Evolutionary conservation across 2,113 vertebrate genomes (phyloP), one percentile per base, ranked within the genome.

Genomic region (Ceuthmochares aereus): DNA sequence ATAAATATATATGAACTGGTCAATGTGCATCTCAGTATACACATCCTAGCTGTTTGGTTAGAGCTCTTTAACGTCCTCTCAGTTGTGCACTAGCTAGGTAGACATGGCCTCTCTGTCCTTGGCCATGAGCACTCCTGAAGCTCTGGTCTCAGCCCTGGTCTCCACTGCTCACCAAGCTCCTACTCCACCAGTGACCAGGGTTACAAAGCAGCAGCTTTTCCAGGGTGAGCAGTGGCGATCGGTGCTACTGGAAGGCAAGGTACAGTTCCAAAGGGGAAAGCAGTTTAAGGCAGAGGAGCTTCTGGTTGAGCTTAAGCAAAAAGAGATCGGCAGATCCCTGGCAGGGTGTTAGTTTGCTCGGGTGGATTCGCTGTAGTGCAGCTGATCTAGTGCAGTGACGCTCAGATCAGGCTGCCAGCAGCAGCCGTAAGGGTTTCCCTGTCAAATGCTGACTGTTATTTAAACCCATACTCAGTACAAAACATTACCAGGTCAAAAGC

Each of bases 1-100:
- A 97, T 97, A 63, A 97, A 89, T 97, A 72, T 98, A 86, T 97
- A 93, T 92, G 93, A 93, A 89, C 75, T 92, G 97, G 83, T 96
- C 85, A 75, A 40, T 62, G 77, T 94, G 95, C 92, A 96, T 51
- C 91, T 94, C 84, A 86, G 66, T 94, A 68, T 56, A 36, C 75
- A 49, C 78, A 34, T 78, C 68, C 74, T 81, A 83, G 95, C 92
- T 87, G 82, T 89, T 62, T 37, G 78, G 42, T 36, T 34, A 58
- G 78, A 93, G 80, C 94, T 43, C 69, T 89, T 45, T n/a, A 4
- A 16, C 25, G n/a, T 47, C 43, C 72, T 68, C 89, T 69, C 56
- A 36, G 74, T 69, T 47, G 64, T n/a, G 40, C 60, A 7, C 81
- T 59, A 13, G 30, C 79, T 70, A 25, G 85, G 75, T 20, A 62